Conservation (phyloP, 2,797 vertebrate species). For the Diplodus sargus region DNA sequence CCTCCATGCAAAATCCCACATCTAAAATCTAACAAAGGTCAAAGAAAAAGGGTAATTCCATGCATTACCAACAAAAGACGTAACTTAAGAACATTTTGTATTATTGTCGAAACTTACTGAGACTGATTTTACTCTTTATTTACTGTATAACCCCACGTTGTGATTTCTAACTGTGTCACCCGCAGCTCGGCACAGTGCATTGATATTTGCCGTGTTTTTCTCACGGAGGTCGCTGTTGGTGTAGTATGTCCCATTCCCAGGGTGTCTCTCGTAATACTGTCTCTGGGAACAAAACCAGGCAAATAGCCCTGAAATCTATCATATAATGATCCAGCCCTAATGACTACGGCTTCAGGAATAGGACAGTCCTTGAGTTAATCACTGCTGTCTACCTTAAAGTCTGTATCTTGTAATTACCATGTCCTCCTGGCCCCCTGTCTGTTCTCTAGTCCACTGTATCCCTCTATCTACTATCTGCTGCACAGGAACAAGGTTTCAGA, state of each 20-base stretch:
- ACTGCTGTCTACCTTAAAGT: constrained; percentile 74
- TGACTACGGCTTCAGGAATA: constrained; percentile 78
- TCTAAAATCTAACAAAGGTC: too few species aligned
- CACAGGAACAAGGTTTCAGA: constrained; percentile 16
- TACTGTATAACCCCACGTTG: constrained; percentile 2
- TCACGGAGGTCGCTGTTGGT: constrained; percentile 86
- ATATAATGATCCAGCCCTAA: constrained; percentile 89
- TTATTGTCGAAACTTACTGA: neutral
- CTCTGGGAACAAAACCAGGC: constrained; percentile 85
- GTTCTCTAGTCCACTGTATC: constrained; percentile 30
- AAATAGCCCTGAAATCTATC: constrained; percentile 93
- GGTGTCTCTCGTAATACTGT: constrained; percentile 84
- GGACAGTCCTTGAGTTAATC: constrained; percentile 73
- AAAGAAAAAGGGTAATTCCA: neutral
- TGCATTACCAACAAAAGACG: neutral
- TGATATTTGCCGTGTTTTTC: constrained; percentile 81
- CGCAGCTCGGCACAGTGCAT: constrained; percentile 49
- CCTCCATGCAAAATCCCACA: too few species aligned
- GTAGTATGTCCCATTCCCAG: constrained; percentile 93
- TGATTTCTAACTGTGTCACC: constrained; percentile 23
- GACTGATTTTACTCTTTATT: neutral
- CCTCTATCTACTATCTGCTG: neutral
- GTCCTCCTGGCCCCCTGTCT: constrained; percentile 46
- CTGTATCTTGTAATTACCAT: constrained; percentile 64
- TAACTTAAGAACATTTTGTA: neutral